Evolutionary conservation across 2,888 invertebrate species (phyloP).

Genomic region (Pyrrhosoma nymphula): DNA sequence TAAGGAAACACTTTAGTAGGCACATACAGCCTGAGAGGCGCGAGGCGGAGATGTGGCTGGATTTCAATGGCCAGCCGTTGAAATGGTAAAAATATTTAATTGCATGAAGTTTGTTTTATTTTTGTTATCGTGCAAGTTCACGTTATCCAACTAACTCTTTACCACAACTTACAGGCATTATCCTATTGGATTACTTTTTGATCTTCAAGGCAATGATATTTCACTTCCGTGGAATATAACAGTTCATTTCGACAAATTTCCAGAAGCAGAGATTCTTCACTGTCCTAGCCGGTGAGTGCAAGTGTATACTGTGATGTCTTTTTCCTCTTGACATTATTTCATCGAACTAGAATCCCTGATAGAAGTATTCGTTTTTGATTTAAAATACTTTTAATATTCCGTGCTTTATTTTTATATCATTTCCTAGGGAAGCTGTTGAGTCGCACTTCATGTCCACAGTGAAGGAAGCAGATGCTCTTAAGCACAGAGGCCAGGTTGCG

Average conservation of each 20-base stretch:
- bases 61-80: conserved; percentile 93
- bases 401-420: background rate
- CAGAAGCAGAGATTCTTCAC: conserved; percentile 92
- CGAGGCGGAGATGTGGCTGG: conserved; percentile 96
- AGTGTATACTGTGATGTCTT: conserved; percentile 67
- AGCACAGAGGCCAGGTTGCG: conserved; percentile 94
- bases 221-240: conserved; percentile 95
- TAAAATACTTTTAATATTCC: background rate
- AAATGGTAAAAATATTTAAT: conserved; percentile 88
- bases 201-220: conserved; percentile 86
- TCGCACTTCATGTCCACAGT: conserved; percentile 96
- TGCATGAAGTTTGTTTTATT: background rate
- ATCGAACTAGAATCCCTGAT: background rate
- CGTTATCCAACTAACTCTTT: background rate
- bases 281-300: conserved; percentile 88
- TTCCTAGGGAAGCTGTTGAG: conserved; percentile 91
- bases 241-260: conserved; percentile 97
- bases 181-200: conserved; percentile 92
- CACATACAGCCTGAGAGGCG: conserved; percentile 90
- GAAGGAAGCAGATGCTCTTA: conserved; percentile 99
- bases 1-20: conserved; percentile 92
- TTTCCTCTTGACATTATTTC: conserved; percentile 41
- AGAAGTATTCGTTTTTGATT: background rate
- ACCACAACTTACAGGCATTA: conserved; percentile 79
- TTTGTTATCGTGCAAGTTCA: background rate